Conservation (phyloP, 2,888 invertebrate species). For the Eurytoma adleriae region DNA sequence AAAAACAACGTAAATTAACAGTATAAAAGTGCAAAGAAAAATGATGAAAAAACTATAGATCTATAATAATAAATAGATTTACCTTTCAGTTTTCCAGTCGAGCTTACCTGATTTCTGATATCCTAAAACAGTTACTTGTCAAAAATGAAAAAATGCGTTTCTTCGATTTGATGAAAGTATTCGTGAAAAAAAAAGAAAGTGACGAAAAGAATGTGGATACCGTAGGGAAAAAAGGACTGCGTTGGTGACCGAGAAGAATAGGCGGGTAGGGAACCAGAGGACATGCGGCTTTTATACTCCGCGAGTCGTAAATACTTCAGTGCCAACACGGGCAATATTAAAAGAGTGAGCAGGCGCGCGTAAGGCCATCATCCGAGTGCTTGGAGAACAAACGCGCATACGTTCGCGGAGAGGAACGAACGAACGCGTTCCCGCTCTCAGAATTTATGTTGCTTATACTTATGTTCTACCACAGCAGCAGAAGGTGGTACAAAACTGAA, state of each 20-base stretch:
- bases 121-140: no score
- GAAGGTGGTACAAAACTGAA: background rate
- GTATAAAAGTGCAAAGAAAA: no score
- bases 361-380: constrained; percentile 66
- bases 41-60: no score
- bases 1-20: no score
- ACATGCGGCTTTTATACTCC: constrained; percentile 61
- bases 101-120: no score
- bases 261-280: constrained; percentile 35
- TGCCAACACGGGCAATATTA: constrained; percentile 72
- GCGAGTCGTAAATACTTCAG: constrained; percentile 71
- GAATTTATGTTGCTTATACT: constrained; percentile 71
- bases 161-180: background rate
- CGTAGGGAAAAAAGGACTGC: constrained; percentile 56
- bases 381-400: constrained; percentile 57
- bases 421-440: constrained; percentile 53
- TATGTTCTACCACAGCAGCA: background rate
- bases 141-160: no score
- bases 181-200: background rate
- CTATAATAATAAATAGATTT: no score
- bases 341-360: constrained; percentile 65
- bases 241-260: no score
- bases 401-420: constrained; percentile 35
- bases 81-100: no score
- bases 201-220: constrained; percentile 36